A percentile compares a stretch with the other conserved stretches of the same genome.
Conservation (phyloP, 2,888 invertebrate species). For the Orthosia incerta region DNA sequence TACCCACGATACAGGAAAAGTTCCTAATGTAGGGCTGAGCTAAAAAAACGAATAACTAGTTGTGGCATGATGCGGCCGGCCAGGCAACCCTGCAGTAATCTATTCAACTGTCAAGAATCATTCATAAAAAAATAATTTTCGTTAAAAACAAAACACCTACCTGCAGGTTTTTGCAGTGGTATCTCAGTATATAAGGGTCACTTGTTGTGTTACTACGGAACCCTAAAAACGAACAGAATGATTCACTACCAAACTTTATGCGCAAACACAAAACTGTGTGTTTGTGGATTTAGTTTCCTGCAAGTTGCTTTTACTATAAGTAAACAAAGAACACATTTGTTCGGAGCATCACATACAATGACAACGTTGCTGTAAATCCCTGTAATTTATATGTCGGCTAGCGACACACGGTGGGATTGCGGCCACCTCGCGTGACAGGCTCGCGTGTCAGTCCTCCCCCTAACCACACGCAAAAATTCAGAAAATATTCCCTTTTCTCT, state of each 20-base stretch:
- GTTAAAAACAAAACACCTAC: too few relatives aligned
- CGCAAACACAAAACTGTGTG: background rate
- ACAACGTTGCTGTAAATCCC: slow-evolving; percentile 35
- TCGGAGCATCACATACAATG: slow-evolving; percentile 20
- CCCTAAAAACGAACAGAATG: too few relatives aligned
- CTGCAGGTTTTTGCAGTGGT: too few relatives aligned
- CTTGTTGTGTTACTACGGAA: too few relatives aligned
- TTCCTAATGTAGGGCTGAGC: too few relatives aligned
- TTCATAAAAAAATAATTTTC: too few relatives aligned
- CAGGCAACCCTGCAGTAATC: too few relatives aligned
- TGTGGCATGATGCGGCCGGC: too few relatives aligned
- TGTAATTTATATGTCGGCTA: slow-evolving; percentile 34
- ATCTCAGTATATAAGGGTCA: too few relatives aligned
- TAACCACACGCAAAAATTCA: slow-evolving; percentile 19
- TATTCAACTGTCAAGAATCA: too few relatives aligned
- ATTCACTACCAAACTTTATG: background rate
- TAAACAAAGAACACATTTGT: background rate
- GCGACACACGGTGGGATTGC: slow-evolving; percentile 46
- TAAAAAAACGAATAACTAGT: background rate
- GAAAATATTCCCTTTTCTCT: slow-evolving; percentile 35
- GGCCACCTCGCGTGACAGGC: slow-evolving; percentile 52
- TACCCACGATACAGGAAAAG: too few relatives aligned
- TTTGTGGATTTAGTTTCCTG: background rate
- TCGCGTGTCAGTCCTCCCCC: slow-evolving; percentile 39
- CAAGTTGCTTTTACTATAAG: background rate